Evolutionary conservation across 2,888 invertebrate genomes (phyloP), one percentile per base, ranked within the genome.

Genomic region (Gibbula magus): DNA sequence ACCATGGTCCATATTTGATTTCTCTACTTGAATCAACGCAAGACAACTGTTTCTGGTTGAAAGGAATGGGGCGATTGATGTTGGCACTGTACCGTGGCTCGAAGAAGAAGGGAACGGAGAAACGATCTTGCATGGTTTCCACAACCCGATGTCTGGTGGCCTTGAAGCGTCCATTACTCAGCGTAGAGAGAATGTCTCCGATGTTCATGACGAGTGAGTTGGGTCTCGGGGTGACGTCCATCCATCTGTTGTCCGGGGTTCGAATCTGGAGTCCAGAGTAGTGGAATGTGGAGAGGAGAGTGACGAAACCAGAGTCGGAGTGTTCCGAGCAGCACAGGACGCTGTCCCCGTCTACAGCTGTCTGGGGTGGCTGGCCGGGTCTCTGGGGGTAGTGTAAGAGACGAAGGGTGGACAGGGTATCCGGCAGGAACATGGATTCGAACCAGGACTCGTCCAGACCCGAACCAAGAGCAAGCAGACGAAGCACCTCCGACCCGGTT

Each of bases 91-190:
- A 89, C 0, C 81, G 79, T 10, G 89, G 89, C 61, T 86, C 86
- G n/a, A 89, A 76, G 81, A 89, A 89, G 79, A 89, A 89, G 4
- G 89, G 88, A 5, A 88, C 86, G 0, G 89, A 87, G 74, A 75
- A 86, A 18, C 88, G 80, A 66, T 88, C 86, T 0, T 84, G 80
- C 1, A 86, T 85, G n/a, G 86, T 86, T 54, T 89, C 89, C 8
- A 89, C 75, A 4, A 89, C 89, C 7, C 89, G 83, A 53, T 89
- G 89, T 52, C 82, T 81, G 0, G 89, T 88, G 16, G 89, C 87
- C 79, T 87, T 87, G 76, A 88, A 85, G 8, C 86, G 80, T 7
- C 87, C 87, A 8, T 85, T 86, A 81, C 87, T 87, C 84, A 88
- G 86, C 39, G 84, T 78, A 1, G 87, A 86, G 53, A 89, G 84